Base-by-base conservation (phyloP, 1,140 invertebrate genomes). In the Meloidogyne hapla region DNA sequence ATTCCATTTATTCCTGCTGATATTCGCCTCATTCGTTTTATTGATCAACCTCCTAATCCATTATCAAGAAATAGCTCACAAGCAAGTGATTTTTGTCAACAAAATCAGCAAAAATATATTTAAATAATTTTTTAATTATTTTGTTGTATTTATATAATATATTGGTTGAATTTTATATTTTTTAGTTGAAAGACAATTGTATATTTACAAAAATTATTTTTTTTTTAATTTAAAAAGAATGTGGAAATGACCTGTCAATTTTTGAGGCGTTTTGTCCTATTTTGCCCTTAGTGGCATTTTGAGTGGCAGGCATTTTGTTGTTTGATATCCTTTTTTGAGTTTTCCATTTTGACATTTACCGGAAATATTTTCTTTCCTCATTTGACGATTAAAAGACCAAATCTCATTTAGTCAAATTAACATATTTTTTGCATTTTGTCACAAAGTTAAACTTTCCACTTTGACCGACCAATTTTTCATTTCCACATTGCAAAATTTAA, bases 1-100 rank as follows among this genome's bases (percentile, higher is more conserved):
- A 86, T 86, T 61, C 85, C 85, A 21, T 86, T 86, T 74, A 87
- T 86, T 61, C 85, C 85, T n/a, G 78, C 77, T 13, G 86, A 86
- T 70, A 86, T 86, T 68, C 84, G 86, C 25, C 79, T 81, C 45
- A 86, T 86, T 33, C 76, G 83, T 23, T 86, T 85, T 68, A 87
- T 87, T 73, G 85, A 87, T 63, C 80, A 83, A 63, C 79, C 75
- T 28, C 74, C 82, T 10, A 76, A 81, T 25, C 80, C 79, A 61
- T 40, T 82, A 13, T 77, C 83, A 26, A 82, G 76, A 21, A 81
- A 75, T 25, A 75, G 66, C 13, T 77, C 78, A 64, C 56, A 63
- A 64, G 6, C 70, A n/a, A 67, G 65, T n/a, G 66, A 56, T 42
- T 68, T n/a, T 38, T 38, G 18, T 21, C 8, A 21, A 68, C 8